Evolutionary conservation across 2,888 invertebrate species (phyloP).

Genomic region (Orthosia gothica): DNA sequence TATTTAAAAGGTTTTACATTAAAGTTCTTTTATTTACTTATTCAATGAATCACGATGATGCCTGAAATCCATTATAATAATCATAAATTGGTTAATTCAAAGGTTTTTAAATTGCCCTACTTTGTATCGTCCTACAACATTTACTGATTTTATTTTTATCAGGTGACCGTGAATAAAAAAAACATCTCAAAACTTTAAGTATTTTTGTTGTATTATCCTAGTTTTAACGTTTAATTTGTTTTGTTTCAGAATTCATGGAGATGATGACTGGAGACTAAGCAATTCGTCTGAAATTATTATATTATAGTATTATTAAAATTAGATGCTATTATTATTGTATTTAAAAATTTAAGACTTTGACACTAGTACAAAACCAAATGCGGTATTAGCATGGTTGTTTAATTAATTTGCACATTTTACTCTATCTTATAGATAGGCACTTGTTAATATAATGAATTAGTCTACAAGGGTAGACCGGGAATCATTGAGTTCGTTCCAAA

Average conservation of each 20-base stretch:
- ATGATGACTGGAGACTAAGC: conserved; percentile 98
- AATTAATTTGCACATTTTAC: conserved; percentile 72
- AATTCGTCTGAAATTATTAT: conserved; percentile 62
- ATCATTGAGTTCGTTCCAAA: conserved; percentile 79
- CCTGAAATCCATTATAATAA: conserved; percentile 13
- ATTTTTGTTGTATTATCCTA: background rate
- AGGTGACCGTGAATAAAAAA: background rate
- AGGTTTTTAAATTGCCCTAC: background rate
- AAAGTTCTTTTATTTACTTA: conserved; percentile 28
- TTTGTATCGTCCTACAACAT: background rate
- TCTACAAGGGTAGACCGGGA: conserved; percentile 71
- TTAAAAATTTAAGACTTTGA: conserved; percentile 81
- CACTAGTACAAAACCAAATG: conserved; percentile 87
- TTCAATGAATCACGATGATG: conserved; percentile 7
- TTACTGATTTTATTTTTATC: conserved; percentile 12
- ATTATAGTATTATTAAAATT: conserved; percentile 81
- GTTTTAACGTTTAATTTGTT: conserved; percentile 50
- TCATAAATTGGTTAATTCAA: conserved; percentile 12
- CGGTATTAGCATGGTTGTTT: conserved; percentile 87
- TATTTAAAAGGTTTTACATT: conserved; percentile 22
- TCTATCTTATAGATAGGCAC: conserved; percentile 88
- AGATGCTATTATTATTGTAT: conserved; percentile 82
- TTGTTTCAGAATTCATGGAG: conserved; percentile 97
- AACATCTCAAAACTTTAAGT: background rate
- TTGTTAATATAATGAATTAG: conserved; percentile 72